Conservation (phyloP, 2,113 vertebrate genomes). For the Proterorhinus semilunaris region DNA sequence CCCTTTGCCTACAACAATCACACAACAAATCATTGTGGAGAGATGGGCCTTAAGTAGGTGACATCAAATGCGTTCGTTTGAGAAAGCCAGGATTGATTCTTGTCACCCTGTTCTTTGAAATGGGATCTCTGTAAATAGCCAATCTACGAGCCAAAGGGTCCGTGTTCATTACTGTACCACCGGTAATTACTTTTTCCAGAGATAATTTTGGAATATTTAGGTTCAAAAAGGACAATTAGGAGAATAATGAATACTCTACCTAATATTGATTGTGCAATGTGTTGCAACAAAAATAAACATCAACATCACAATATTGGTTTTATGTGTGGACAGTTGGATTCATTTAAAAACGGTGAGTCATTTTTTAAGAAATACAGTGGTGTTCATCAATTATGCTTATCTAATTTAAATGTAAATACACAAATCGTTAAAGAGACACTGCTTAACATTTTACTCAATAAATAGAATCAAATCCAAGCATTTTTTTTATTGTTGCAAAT, state of each 20-base stretch:
- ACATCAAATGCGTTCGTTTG: not conserved
- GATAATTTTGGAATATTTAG: slow-evolving; percentile 13
- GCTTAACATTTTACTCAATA: no score
- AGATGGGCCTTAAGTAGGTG: not conserved
- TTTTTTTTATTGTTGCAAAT: no score
- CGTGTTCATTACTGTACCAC: slow-evolving; percentile 28
- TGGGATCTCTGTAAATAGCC: slow-evolving; percentile 21
- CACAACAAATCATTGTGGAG: not conserved
- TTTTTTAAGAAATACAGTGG: no score
- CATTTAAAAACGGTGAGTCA: no score
- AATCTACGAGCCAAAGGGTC: slow-evolving; percentile 39
- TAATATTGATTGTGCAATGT: no score
- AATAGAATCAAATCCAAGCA: no score
- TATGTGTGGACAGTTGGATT: no score
- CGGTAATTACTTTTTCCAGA: slow-evolving; percentile 7
- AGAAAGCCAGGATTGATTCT: not conserved
- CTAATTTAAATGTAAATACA: no score
- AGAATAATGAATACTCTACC: not conserved
- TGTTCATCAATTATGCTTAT: no score
- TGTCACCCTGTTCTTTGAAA: not conserved
- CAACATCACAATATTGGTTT: no score
- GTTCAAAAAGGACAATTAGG: slow-evolving; percentile 3
- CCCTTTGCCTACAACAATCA: slow-evolving; percentile 25
- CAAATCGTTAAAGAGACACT: no score
- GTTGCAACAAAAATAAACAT: no score